A percentile compares a stretch with the other conserved stretches of the same genome.
phyloP scores from a whole-genome alignment of 2,888 invertebrate genomes.

The Polia nebulosa region DNA sequence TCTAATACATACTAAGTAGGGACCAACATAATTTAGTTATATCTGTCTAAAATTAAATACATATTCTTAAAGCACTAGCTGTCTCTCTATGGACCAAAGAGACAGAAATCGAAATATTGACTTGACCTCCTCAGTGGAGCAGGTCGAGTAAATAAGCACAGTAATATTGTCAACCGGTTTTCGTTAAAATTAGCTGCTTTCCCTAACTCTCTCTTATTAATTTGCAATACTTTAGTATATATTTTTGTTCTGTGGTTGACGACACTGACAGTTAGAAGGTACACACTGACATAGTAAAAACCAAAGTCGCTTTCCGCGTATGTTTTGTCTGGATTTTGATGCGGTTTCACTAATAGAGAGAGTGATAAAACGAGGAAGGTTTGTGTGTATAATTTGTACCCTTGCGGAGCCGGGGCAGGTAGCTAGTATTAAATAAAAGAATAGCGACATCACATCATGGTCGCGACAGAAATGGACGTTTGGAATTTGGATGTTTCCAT shows the following conservation, averaged over 20 bases:
- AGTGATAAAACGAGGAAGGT: too few relatives aligned
- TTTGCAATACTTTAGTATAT: conserved; percentile 16
- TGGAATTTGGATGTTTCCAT: neutral
- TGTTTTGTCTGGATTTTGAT: too few relatives aligned
- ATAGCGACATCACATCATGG: neutral
- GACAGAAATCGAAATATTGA: conserved; percentile 3
- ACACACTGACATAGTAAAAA: too few relatives aligned
- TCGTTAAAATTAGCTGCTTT: conserved; percentile 53
- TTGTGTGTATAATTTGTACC: too few relatives aligned
- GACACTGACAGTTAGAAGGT: too few relatives aligned
- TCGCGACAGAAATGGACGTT: too few relatives aligned
- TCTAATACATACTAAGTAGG: too few relatives aligned
- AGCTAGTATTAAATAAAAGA: conserved; percentile 11
- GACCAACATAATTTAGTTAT: too few relatives aligned
- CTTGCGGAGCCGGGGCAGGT: conserved; percentile 1
- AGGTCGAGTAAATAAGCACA: conserved; percentile 52
- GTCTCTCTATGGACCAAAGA: neutral
- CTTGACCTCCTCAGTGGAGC: conserved; percentile 44
- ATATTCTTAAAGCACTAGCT: conserved; percentile 13
- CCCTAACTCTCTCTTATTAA: conserved; percentile 52
- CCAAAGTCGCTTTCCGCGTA: too few relatives aligned
- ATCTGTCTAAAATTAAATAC: too few relatives aligned
- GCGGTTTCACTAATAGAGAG: too few relatives aligned
- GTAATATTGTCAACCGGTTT: conserved; percentile 54
- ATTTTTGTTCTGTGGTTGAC: conserved; percentile 1